Evolutionary conservation across 2,113 vertebrate genomes (phyloP), one percentile per base, ranked within the genome.

Genomic region (Heterotilapia buettikoferi): DNA sequence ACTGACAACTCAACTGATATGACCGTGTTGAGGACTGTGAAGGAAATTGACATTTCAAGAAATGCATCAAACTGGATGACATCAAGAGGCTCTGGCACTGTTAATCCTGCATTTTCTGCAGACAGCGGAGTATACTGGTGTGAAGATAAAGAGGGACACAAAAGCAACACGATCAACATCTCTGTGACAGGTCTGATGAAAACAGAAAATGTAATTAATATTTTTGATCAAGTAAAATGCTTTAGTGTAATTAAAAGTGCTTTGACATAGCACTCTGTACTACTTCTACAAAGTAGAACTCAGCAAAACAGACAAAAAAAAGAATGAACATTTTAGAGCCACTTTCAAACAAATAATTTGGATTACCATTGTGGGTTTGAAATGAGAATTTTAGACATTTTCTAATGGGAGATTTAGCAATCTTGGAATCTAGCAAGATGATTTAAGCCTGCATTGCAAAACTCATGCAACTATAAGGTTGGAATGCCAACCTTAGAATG

Each of bases 41-140:
- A 63, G 59, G 59, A 33, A 63, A 18, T 2, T 63, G 31, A 33
- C 29, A 33, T 33, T 63, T 63, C 59, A 6, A 18, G 16, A 63
- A 63, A 33, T 0, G 0, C 8, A 33, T 0, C 29, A 2, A 63
- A 63, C 59, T 63, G 59, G 59, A 0, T 63, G 59, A 33, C 16
- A 36, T 63, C 59, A 11, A 63, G 16, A 63, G 59, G 59, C 29
- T 63, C 2, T 36, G 59, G 26, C 84, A 78, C 16, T 5, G 13
- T 87, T 7, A 0, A 18, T 2, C 18, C 9, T 1, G 1, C 66
- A 13, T 50, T 24, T 18, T 0, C 21, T 21, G 3, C 1, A 4
- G 3, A 83, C 53, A 89, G 80, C 26, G 90, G 90, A 56, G 36
- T 29, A 9, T 91, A 81, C 80, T 89, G 90, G 90, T 91, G 90